Base-by-base conservation (phyloP, 2,888 invertebrate genomes). In the Hedychridium roseum region DNA sequence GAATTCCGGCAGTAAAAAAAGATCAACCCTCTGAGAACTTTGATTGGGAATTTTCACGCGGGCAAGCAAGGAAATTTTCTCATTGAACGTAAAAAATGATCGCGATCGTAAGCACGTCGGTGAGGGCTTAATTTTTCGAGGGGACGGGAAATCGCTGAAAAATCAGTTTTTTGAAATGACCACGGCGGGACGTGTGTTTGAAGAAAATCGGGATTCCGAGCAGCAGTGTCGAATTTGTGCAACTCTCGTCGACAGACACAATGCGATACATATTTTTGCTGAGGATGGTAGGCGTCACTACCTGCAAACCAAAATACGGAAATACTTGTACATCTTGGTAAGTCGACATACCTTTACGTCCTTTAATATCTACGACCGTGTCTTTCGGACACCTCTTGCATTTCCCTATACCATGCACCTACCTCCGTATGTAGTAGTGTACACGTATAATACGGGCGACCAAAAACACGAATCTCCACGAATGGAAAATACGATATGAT, bases 281-380 rank as follows among this genome's bases (percentile, higher is more conserved):
- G 83, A 84, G 66, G 86, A 88, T 80, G 87, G 87, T 49, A 83
- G 84, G 74, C 83, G 83, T 69, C 82, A 85, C 79, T 83, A 84
- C 68, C 81, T 88, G 50, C 84, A 85, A 71, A 84, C 85, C 55
- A 88, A 87, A 80, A 85, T 89, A 63, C 83, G 83, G 70, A 86
- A 85, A 80, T 88, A 88, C 81, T 81, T 88, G 61, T 82, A 85
- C 66, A 84, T 89, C 68, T 83, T 85, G 83, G 88, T 88, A 74
- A 80, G 80, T 74, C 11, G 15, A 23, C 23, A 9, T 23, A 30
- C 35, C 30, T 26, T 35, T 40, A 14, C 27, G 5, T 30, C 27
- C 34, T 9, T 23, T 23, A 6, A 6, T 23, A 6, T 5, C 23
- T 9, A 23, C 31, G 17, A 7, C 9, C 42, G 48, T 46, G 42